Evolutionary conservation across 1,140 invertebrate genomes (phyloP), one percentile per base, ranked within the genome.

Genomic region (Zeugodacus cucurbitae): DNA sequence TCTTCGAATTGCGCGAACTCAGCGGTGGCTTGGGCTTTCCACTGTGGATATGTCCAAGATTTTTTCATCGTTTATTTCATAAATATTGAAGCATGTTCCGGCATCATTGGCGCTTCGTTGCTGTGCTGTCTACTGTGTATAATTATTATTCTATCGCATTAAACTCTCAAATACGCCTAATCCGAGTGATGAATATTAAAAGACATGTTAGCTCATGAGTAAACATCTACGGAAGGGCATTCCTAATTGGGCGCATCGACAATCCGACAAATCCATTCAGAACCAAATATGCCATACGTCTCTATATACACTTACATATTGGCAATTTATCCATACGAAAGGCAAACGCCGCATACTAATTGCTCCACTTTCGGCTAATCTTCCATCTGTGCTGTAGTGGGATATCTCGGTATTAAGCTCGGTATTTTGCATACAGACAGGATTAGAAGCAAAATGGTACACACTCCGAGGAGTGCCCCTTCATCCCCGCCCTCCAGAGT

Each of bases 301-400:
- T 54, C 7, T n/a, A 67, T 11, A 26, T 11, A 34, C 3, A 11
- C 20, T 54, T 54, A 17, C 14, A 54, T 54, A 54, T 20, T 54
- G 48, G 14, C 48, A 11, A 54, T 54, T 54, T 67, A 67, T 32
- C 2, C 11, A 67, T 32, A 22, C 58, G 22, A 70, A 26, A 70
- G 22, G 14, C 11, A 70, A 70, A 70, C 26, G 11, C 34, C 29
- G 11, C 14, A 41, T 20, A 37, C 67, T 74, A 74, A 74, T 74
- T 74, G 67, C 67, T 74, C 34, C 34, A 74, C 67, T 74, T 41
- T 74, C 37, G 7, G 67, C 67, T 74, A 82, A 82, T 82, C 74
- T 82, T 34, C 41, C 41, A 48, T 26, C 41, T 82, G 41, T 26
- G 74, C 5, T 26, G 41, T 82, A n/a, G 74, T 82, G 5, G 34